phyloP scores from a whole-genome alignment of 2,888 invertebrate species.

The Notodonta dromedarius region DNA sequence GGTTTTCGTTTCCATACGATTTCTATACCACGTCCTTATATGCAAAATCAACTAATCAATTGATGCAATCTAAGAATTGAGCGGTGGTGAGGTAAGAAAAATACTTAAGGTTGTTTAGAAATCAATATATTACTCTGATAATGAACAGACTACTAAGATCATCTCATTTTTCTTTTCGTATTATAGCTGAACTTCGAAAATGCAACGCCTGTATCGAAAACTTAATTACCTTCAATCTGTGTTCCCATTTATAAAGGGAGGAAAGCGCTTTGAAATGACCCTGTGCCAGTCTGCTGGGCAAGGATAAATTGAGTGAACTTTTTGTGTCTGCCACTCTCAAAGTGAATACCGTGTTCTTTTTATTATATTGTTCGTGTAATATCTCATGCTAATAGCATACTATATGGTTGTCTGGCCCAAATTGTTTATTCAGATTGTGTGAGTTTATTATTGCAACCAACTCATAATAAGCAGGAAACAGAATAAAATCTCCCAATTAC shows the following conservation, averaged over 20 bases:
- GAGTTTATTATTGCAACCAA: too few relatives aligned
- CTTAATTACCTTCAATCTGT: slow-evolving; percentile 30
- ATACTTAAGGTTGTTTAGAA: too few relatives aligned
- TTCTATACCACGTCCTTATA: slow-evolving; percentile 38
- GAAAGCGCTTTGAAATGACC: slow-evolving; percentile 40
- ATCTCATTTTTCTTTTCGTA: too few relatives aligned
- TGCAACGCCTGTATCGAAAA: slow-evolving; percentile 18
- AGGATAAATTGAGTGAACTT: slow-evolving; percentile 43
- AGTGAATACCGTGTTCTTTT: slow-evolving; percentile 26
- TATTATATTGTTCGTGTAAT: slow-evolving; percentile 23
- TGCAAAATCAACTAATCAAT: slow-evolving; percentile 9
- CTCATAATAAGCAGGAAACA: neutral
- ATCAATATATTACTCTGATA: too few relatives aligned
- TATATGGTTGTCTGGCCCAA: too few relatives aligned
- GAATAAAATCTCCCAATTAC: neutral
- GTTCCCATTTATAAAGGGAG: slow-evolving; percentile 26
- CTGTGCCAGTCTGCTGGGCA: slow-evolving; percentile 30
- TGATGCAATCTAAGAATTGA: neutral
- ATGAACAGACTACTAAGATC: too few relatives aligned
- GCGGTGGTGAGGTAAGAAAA: too few relatives aligned
- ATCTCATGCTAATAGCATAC: slow-evolving; percentile 20
- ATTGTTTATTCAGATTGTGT: too few relatives aligned
- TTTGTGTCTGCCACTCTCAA: slow-evolving; percentile 39
- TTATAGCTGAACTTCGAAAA: neutral
- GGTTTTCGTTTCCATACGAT: slow-evolving; percentile 33